Conservation (phyloP, 2,888 invertebrate genomes). For the Norana najaformis region DNA sequence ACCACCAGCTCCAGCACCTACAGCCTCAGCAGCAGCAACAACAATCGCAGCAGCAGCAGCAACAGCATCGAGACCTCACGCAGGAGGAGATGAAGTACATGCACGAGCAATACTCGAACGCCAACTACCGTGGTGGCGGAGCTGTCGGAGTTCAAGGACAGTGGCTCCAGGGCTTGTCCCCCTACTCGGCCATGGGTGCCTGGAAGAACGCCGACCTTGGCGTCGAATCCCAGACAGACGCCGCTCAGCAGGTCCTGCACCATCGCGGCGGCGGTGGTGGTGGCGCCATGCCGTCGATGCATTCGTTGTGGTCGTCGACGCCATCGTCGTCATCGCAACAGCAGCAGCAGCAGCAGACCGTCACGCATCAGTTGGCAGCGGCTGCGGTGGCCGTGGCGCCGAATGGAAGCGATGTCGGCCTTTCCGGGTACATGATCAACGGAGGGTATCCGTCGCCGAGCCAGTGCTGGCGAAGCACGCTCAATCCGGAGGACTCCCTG, state of each 20-base stretch:
- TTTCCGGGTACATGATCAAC: slow-evolving; percentile 18
- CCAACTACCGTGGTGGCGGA: neutral
- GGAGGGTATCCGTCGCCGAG: slow-evolving; percentile 19
- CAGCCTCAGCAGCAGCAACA: neutral
- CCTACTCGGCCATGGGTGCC: neutral
- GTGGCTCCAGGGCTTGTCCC: slow-evolving; percentile 18
- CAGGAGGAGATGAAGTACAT: slow-evolving; percentile 24
- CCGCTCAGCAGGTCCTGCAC: neutral
- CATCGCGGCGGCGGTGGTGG: neutral
- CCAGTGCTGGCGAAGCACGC: neutral
- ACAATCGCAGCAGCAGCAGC: slow-evolving; percentile 9
- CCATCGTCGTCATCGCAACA: slow-evolving; percentile 16
- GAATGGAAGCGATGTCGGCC: neutral
- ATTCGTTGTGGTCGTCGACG: neutral
- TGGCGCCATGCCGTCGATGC: neutral
- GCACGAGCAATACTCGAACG: neutral
- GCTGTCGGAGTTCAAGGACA: neutral
- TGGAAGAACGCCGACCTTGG: neutral
- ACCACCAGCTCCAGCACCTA: neutral
- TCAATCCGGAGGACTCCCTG: slow-evolving; percentile 18
- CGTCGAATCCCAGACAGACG: neutral
- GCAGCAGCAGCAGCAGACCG: neutral
- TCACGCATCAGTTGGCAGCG: slow-evolving; percentile 14
- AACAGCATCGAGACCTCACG: neutral
- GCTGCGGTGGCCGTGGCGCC: neutral